Evolutionary conservation across 37 sponge, comb jelly and placozoan species (phyloP).

Genomic region (Halichondria panicea): DNA sequence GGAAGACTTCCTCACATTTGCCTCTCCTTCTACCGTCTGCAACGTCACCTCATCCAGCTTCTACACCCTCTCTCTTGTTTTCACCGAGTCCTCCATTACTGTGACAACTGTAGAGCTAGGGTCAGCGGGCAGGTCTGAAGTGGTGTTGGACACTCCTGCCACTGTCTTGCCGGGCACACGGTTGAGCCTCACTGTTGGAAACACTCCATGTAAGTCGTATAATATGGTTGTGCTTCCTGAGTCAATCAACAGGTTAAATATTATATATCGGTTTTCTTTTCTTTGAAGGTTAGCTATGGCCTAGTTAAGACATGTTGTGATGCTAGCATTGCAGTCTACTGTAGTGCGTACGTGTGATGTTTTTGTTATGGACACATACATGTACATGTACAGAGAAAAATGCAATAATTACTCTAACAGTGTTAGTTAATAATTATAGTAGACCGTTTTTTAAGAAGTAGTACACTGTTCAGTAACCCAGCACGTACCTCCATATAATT

Average conservation of each 20-base stretch:
- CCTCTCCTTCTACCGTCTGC: too few species aligned
- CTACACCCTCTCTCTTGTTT: conserved; percentile 7
- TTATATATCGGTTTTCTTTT: not conserved
- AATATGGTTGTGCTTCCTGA: not conserved
- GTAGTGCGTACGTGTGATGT: too few species aligned
- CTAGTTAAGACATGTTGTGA: too few species aligned
- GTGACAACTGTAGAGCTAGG: not conserved
- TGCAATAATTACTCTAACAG: not conserved
- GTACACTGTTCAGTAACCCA: not conserved
- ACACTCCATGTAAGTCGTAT: conserved; percentile 18
- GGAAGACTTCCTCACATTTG: too few species aligned
- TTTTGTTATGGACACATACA: too few species aligned
- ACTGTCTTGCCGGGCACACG: not conserved
- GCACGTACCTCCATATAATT: too few species aligned
- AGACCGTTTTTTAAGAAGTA: too few species aligned
- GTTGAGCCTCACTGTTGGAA: conserved; percentile 19
- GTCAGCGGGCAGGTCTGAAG: not conserved
- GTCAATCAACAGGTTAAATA: not conserved
- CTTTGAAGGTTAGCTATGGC: not conserved
- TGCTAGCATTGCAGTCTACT: too few species aligned
- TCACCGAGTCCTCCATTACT: not conserved
- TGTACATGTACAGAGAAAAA: too few species aligned
- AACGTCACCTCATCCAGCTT: not conserved
- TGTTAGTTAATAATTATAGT: not conserved
- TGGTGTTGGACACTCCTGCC: not conserved